Evolutionary conservation across 2,888 invertebrate genomes (phyloP), one percentile per base, ranked within the genome.

Genomic region (Macroteleia sp.): DNA sequence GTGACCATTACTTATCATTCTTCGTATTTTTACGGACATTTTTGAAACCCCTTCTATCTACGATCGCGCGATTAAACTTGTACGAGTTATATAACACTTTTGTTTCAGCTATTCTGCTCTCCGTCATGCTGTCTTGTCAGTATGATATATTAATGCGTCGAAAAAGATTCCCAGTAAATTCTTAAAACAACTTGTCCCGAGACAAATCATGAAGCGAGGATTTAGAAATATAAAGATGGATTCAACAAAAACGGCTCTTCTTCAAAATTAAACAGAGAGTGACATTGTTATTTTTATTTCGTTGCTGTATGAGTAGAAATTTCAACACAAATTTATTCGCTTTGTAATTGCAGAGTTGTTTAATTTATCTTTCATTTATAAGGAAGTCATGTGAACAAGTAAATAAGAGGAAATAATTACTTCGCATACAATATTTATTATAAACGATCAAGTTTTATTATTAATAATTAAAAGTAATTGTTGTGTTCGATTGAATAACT

Each of bases 61-160:
- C 9, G 2, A 39, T 32, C 6, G 28, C n/a, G 12, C 32, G 32
- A 52, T 66, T 36, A n/a, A 25, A 34, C 9, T 46, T 12, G 39
- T 12, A 41, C n/a, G 16, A 48, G 16, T 69, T 59, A 69, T 46
- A 56, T 69, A 69, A 69, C 50, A 50, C 50, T 57, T 67, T 67
- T 67, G 67, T 67, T 67, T 67, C 57, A 16, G 28, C 30, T 36
- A 41, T 48, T 57, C 41, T 36, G 36, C 17, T 42, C 34, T 12
- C 17, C 67, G 56, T 67, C 46, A 20, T 12, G 32, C 39, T 46
- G 54, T 56, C 46, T 14, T 46, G 44, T 67, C 57, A 46, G 41
- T 36, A 56, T 67, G 67, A 67, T 67, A 57, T 67, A 67, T 67
- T 67, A 57, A 56, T 39, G 28, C 67, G 28, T 17, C 41, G 32